phyloP scores from a whole-genome alignment of 2,888 invertebrate species.

The Anoncus sp. region DNA sequence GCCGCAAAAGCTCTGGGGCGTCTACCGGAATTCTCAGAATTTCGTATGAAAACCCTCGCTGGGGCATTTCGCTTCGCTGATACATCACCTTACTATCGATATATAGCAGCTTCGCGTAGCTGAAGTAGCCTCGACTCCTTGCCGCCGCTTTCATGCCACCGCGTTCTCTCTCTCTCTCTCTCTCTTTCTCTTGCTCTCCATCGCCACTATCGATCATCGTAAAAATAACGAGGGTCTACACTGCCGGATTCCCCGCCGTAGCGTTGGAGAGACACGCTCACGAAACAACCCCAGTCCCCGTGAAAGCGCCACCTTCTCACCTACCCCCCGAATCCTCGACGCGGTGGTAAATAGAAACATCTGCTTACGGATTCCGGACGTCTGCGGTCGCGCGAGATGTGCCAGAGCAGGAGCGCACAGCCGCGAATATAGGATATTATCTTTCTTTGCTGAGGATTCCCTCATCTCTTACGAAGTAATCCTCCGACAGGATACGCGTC shows the following conservation, averaged over 20 bases:
- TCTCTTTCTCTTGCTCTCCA: slow-evolving; percentile 20
- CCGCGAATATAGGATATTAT: slow-evolving; percentile 35
- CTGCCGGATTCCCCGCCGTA: slow-evolving; percentile 47
- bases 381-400: slow-evolving; percentile 64
- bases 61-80: slow-evolving; percentile 63
- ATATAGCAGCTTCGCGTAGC: slow-evolving; percentile 48
- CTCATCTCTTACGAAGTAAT: slow-evolving; percentile 67
- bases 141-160: slow-evolving; percentile 50
- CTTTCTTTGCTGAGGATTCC: slow-evolving; percentile 70
- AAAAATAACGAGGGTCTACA: slow-evolving; percentile 67
- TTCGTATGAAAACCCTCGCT: slow-evolving; percentile 63
- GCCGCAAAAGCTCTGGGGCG: slow-evolving; percentile 2
- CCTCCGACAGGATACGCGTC: slow-evolving; percentile 35
- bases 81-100: slow-evolving; percentile 70
- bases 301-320: slow-evolving; percentile 52
- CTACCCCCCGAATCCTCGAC: slow-evolving; percentile 11
- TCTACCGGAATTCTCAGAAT: slow-evolving; percentile 53
- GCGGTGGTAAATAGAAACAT: slow-evolving; percentile 78
- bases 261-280: slow-evolving; percentile 41
- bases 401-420: slow-evolving; percentile 22
- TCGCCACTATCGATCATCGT: slow-evolving; percentile 68
- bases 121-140: slow-evolving; percentile 51
- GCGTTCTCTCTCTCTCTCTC: slow-evolving; percentile 17
- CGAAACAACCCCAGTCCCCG: slow-evolving; percentile 41
- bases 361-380: slow-evolving; percentile 76